Evolutionary conservation across 2,113 vertebrate species (phyloP).

Genomic region (Sinocyclocheilus grahami): DNA sequence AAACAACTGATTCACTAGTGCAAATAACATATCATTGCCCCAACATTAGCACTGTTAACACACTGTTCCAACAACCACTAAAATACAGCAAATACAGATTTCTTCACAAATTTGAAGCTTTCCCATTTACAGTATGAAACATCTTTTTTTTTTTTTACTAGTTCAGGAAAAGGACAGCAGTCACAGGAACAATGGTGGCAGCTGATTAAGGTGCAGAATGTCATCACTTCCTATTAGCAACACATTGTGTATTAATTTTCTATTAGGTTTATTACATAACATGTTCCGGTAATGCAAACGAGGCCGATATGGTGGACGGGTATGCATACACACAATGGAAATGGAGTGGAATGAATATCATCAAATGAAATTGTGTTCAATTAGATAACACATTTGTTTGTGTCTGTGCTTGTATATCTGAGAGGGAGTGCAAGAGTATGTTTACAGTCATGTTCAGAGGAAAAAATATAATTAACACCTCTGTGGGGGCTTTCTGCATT

Average conservation of each 20-base stretch:
- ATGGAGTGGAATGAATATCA: slow-evolving; percentile 43
- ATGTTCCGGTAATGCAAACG: slow-evolving; percentile 53
- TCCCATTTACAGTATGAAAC: neutral
- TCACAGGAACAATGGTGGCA: neutral
- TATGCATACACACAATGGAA: slow-evolving; percentile 26
- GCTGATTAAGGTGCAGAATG: slow-evolving; percentile 43
- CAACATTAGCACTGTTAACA: neutral
- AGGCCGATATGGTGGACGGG: slow-evolving; percentile 41
- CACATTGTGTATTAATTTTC: slow-evolving; percentile 53
- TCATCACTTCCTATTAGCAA: slow-evolving; percentile 47
- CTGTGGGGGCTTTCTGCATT: slow-evolving; percentile 30
- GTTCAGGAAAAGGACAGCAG: neutral
- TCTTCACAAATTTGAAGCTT: neutral
- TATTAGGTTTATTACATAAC: slow-evolving; percentile 47
- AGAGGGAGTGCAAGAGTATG: slow-evolving; percentile 17
- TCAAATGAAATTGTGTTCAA: slow-evolving; percentile 51
- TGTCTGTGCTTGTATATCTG: neutral
- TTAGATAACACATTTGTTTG: slow-evolving; percentile 42
- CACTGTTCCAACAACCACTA: neutral
- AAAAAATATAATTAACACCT: slow-evolving; percentile 43
- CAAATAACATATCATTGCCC: neutral
- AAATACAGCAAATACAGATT: neutral
- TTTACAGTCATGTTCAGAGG: neutral
- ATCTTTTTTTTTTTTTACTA: neutral
- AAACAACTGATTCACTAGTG: neutral